Evolutionary conservation across 2,888 invertebrate species (phyloP), one percentile per base, ranked within the genome.

Genomic region (Baronia brevicornis): DNA sequence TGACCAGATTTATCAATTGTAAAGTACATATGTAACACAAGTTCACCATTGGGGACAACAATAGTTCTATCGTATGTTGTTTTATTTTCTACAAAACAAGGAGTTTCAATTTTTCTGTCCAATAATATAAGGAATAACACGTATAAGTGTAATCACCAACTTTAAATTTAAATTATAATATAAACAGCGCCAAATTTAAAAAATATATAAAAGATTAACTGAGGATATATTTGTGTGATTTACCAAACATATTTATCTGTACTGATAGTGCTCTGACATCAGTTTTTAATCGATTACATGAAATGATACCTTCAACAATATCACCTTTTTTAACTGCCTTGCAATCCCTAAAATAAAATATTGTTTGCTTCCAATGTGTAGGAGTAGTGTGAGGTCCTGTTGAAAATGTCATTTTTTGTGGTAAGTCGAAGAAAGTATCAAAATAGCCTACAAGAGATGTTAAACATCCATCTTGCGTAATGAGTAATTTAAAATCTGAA

Each of bases 331-430:
- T 89, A 0, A 95, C 89, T 26, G 86, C 66, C 25, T 92, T 86
- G 15, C 92, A 89, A 45, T 92, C 87, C 41, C 89, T 91, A 6
- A 97, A 84, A 56, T 93, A 92, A 67, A 97, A 95, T 1, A 96
- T 87, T 1, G 96, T 96, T 69, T 97, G 97, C 61, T 96, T 95
- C 97, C 97, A 97, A 82, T 97, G 97, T 0, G 97, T 97, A 10
- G 89, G 84, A 0, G 87, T 84, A 1, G 85, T 75, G 19, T 86
- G 77, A 2, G 97, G 96, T 1, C 93, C 90, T 1, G 97, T 97
- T 28, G 92, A 91, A 52, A 97, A 90, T 2, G 84, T 72, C 3
- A 94, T 85, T 6, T 86, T 72, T 45, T 88, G 86, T 1, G 88
- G 87, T 32, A 92, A 71, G 55, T 92, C 91, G 71, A 97, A 96